Evolutionary conservation across 2,113 vertebrate species (phyloP), one percentile per base, ranked within the genome.

Genomic region (Apus apus): DNA sequence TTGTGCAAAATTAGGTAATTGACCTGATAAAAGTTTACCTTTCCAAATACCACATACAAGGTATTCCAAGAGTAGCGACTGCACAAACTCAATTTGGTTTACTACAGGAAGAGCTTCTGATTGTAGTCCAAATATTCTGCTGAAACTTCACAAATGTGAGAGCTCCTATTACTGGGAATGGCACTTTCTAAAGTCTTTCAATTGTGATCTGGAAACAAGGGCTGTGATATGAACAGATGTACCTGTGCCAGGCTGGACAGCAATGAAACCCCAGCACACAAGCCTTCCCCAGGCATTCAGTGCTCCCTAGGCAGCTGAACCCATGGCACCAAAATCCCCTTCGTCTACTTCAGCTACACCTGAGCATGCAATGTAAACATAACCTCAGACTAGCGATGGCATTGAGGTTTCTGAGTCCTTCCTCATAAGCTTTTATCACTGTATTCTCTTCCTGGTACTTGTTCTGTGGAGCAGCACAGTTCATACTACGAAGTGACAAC

Each of bases 351-450:
- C 30, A 74, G 61, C 6, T 4, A 38, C 60, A 80, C 72, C 51
- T 40, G 26, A 57, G 56, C 29, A n/a, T 1, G 20, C 17, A 48
- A 23, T 3, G 0, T 5, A 79, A n/a, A 51, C 13, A 18, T 25
- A 92, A 43, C 72, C 7, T 38, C 72, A 80, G 19, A 21, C 8
- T 13, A 65, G 81, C 16, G 36, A 61, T 5, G n/a, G 21, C 30
- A 73, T 0, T 1, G 5, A 79, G 58, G 40, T 66, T 92, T 83
- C 54, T 0, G 0, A 88, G 25, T 20, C 62, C 30, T 85, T 92
- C 48, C 51, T 54, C 2, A 1, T 27, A 13, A 85, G 23, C 54
- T 79, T 54, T 0, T 0, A 38, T 22, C 20, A 1, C 5, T 43
- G 46, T 46, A 22, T 85, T 70, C 45, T 82, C 71, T 66, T 62